Base-by-base conservation (phyloP, 2,888 invertebrate species). In the Lycophotia porphyrea region DNA sequence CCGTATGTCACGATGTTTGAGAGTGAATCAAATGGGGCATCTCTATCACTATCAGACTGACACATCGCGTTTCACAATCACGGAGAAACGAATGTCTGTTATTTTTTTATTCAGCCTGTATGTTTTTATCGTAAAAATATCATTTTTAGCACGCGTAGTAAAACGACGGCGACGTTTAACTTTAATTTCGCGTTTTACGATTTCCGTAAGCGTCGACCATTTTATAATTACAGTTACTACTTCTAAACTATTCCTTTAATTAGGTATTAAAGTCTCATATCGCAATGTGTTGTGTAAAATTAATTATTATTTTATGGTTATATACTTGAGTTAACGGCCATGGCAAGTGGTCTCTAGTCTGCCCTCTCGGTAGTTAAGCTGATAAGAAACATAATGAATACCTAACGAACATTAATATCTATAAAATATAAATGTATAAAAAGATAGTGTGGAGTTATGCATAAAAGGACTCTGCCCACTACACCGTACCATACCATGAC, bases 281-380 rank as follows among this genome's bases (percentile, higher is more conserved):
- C n/a, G 27, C 34, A 76, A 42, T 31, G 64, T 79, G 74, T 68
- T 42, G 72, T 52, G 58, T 79, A 80, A 79, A 75, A 77, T 71
- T 79, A 74, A 80, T 86, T 68, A 81, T 76, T 70, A 81, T 76
- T 85, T 88, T 80, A 88, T 87, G 86, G 80, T 68, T 78, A 80
- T 72, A 71, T 73, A 78, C 78, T 84, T 79, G 76, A 80, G 78
- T 88, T 88, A 80, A 87, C 75, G 81, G 65, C 70, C 80, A 85
- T 83, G 84, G 79, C 77, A 74, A 79, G 70, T 84, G 78, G 86
- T 84, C 88, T 78, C 52, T 78, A 71, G 77, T 76, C 61, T 88
- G 87, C 78, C 86, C 87, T 81, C 72, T 82, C n/a, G 72, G 67
- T 76, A 60, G 63, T 75, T 72, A 74, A 68, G 34, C 34, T 70